Percentiles rank a stretch among this genome's conserved stretches.
phyloP scores from a whole-genome alignment of 2,888 invertebrate genomes.

The Phengaris alcon region DNA sequence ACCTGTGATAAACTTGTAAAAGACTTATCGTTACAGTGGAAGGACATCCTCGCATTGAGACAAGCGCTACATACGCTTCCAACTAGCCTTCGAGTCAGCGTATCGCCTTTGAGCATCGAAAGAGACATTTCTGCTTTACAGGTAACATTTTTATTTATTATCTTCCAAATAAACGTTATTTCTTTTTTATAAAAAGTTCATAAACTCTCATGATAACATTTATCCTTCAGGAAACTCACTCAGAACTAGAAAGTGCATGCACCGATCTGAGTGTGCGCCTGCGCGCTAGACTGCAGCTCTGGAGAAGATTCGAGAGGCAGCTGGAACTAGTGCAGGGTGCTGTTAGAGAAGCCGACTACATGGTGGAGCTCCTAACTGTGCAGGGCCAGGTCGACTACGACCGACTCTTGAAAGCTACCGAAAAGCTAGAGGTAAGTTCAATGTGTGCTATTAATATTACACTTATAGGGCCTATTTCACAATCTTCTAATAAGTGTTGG shows the following conservation, averaged over 20 bases:
- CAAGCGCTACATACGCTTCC: slow-evolving; percentile 89
- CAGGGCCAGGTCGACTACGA: slow-evolving; percentile 92
- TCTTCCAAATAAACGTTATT: neutral
- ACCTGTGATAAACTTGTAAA: slow-evolving; percentile 86
- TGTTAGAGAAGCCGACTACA: slow-evolving; percentile 91
- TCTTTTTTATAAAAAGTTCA: slow-evolving; percentile 3
- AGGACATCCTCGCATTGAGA: slow-evolving; percentile 86
- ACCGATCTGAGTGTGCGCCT: slow-evolving; percentile 83
- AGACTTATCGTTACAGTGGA: slow-evolving; percentile 86
- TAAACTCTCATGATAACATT: slow-evolving; percentile 13
- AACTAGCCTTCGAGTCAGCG: slow-evolving; percentile 85
- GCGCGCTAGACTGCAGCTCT: slow-evolving; percentile 82
- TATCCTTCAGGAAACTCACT: slow-evolving; percentile 83
- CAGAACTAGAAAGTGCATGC: slow-evolving; percentile 85
- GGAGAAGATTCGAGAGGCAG: slow-evolving; percentile 88
- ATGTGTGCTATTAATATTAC: neutral
- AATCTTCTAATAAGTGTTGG: too few relatives aligned
- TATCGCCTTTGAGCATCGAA: slow-evolving; percentile 88
- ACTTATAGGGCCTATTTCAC: neutral
- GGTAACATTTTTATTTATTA: slow-evolving; percentile 43
- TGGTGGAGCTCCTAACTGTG: slow-evolving; percentile 90
- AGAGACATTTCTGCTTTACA: slow-evolving; percentile 84
- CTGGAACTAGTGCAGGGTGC: slow-evolving; percentile 89
- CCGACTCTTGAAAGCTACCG: slow-evolving; percentile 88
- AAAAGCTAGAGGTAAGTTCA: slow-evolving; percentile 87